These are phyloP conservation scores for Dipodomys ordii DNA, from an alignment of 2,113 vertebrate species.

Conservation along the genomic window DNA sequence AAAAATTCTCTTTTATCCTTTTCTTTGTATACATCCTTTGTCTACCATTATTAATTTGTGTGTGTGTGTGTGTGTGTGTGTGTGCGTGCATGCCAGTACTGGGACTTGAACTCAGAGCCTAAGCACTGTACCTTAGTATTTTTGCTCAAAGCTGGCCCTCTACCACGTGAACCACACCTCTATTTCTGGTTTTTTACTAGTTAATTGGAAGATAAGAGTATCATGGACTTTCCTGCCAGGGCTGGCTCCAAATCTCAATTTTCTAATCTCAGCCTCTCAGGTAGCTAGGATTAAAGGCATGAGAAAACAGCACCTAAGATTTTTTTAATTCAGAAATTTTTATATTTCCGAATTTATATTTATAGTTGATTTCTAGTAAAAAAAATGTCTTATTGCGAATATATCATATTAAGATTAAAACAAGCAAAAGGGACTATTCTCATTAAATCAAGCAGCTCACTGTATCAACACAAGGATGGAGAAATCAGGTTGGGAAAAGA, in stretches of 20 bases:
- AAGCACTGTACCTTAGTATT: too few species aligned
- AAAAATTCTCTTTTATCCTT: background rate
- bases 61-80: background rate
- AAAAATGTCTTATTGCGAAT: background rate
- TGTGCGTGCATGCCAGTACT: too few species aligned
- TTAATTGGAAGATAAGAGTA: too few species aligned
- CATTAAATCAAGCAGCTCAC: background rate
- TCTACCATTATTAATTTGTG: constrained; percentile 12
- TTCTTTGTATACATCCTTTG: background rate
- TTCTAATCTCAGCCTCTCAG: too few species aligned
- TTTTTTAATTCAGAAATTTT: background rate
- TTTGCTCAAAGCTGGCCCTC: too few species aligned
- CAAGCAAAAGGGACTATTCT: background rate
- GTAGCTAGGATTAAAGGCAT: too few species aligned
- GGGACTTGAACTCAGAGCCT: too few species aligned
- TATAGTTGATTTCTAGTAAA: constrained; percentile 32
- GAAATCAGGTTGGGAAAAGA: background rate
- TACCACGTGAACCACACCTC: too few species aligned
- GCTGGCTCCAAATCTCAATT: too few species aligned
- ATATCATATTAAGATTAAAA: background rate
- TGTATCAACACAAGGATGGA: background rate
- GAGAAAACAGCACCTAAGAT: too few species aligned
- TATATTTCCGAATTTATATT: constrained; percentile 5
- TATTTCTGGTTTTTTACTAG: too few species aligned
- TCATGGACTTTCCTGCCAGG: too few species aligned